Evolutionary conservation across 1,140 invertebrate genomes (phyloP).

Genomic region (Teleogryllus occipitalis): DNA sequence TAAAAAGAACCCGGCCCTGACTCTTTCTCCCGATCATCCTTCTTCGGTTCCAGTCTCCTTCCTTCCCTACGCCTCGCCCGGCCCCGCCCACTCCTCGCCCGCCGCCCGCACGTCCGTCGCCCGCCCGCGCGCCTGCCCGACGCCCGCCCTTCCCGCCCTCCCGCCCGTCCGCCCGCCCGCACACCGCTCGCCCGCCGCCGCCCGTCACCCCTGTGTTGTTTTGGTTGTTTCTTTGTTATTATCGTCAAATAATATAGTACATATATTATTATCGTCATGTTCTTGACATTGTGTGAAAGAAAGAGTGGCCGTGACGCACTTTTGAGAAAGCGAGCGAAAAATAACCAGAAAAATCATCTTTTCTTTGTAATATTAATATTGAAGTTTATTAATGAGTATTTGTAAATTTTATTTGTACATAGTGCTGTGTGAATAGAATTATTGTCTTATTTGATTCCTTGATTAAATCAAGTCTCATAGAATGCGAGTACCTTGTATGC

Average conservation of each 20-base stretch:
- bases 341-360: neutral
- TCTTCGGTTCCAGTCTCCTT: neutral
- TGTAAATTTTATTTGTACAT: conserved; percentile 6
- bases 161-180: too few species aligned
- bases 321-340: neutral
- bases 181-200: neutral
- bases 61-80: neutral
- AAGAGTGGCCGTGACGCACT: neutral
- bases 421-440: neutral
- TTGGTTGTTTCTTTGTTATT: conserved; percentile 5
- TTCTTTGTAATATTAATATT: conserved; percentile 6
- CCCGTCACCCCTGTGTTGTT: neutral
- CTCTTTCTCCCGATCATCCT: neutral
- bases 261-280: conserved; percentile 6
- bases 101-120: too few species aligned
- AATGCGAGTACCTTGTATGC: neutral
- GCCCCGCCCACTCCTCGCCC: too few species aligned
- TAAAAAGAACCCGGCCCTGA: neutral
- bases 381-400: conserved; percentile 6
- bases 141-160: too few species aligned
- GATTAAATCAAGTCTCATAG: conserved; percentile 5
- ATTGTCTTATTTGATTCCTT: conserved; percentile 5
- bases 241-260: conserved; percentile 1
- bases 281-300: neutral
- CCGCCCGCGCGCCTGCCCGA: too few species aligned